Conservation (phyloP, 2,888 invertebrate species). For the Limulus polyphemus region DNA sequence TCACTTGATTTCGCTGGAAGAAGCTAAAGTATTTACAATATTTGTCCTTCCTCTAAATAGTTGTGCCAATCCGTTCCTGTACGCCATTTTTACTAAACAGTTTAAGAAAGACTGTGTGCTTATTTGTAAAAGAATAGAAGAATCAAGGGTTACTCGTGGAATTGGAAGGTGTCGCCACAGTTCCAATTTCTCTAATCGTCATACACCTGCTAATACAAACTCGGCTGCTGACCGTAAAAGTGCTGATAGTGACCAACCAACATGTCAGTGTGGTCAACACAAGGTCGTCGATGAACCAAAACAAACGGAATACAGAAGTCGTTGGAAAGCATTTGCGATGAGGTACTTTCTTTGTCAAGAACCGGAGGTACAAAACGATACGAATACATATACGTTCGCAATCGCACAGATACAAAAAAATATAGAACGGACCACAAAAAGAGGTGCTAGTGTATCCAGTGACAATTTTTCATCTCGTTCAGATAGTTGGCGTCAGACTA, state of each 20-base stretch:
- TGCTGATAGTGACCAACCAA: constrained; percentile 10
- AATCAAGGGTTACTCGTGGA: constrained; percentile 73
- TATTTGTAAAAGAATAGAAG: constrained; percentile 90
- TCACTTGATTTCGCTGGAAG: constrained; percentile 79
- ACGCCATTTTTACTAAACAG: constrained; percentile 93
- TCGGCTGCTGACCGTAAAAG: constrained; percentile 61
- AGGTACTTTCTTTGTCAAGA: constrained; percentile 21
- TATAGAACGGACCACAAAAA: constrained; percentile 31
- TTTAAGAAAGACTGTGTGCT: constrained; percentile 94
- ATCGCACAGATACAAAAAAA: constrained; percentile 61
- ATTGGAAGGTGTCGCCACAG: constrained; percentile 74
- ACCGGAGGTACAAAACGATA: constrained; percentile 5
- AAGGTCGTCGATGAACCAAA: constrained; percentile 6
- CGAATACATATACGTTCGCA: constrained; percentile 54
- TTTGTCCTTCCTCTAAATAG: constrained; percentile 91
- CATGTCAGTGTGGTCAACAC: constrained; percentile 1
- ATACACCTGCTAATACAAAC: constrained; percentile 74
- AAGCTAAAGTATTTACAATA: constrained; percentile 86
- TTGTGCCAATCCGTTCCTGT: constrained; percentile 96
- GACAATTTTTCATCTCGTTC: constrained; percentile 80
- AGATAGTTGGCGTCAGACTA: constrained; percentile 57
- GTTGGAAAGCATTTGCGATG: constrained; percentile 22
- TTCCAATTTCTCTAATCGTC: constrained; percentile 73
- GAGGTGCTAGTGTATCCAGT: constrained; percentile 57
- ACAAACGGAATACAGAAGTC: constrained; percentile 1